Conservation (phyloP, 2,797 vertebrate genomes). For the Scolopax rusticola region DNA sequence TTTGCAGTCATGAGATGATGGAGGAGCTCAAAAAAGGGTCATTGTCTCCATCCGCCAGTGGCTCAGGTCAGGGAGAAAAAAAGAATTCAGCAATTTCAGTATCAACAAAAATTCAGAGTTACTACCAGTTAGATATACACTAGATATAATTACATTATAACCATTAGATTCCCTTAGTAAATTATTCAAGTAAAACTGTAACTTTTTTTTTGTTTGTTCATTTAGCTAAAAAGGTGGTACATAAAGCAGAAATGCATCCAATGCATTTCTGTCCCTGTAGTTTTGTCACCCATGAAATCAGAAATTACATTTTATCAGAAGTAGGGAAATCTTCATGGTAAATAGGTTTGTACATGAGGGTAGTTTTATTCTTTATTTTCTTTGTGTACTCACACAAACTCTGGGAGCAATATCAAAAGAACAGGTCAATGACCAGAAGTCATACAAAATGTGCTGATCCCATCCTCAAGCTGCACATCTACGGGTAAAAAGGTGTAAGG, state of each 20-base stretch:
- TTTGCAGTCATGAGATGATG: background rate
- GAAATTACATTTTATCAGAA: slow-evolving; percentile 40
- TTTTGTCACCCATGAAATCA: slow-evolving; percentile 52
- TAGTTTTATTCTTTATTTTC: background rate
- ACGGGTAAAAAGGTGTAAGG: background rate
- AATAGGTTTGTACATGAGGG: background rate
- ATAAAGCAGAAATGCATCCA: slow-evolving; percentile 48
- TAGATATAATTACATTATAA: background rate
- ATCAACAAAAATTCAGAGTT: background rate
- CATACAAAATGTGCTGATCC: background rate
- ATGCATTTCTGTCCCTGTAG: slow-evolving; percentile 21
- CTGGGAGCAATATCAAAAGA: background rate
- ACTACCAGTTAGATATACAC: background rate
- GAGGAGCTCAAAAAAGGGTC: background rate
- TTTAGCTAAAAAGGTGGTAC: slow-evolving; percentile 40
- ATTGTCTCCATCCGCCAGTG: background rate
- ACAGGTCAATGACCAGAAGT: background rate
- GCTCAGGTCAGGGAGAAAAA: background rate
- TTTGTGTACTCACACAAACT: background rate
- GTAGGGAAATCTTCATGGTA: slow-evolving; percentile 47
- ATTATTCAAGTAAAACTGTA: accelerated
- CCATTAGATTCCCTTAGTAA: background rate
- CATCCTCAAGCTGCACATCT: background rate
- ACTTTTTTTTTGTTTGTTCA: background rate
- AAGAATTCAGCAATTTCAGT: background rate